These are phyloP conservation scores for Agrochola lota DNA, from an alignment of 2,888 invertebrate species.

Conservation along the genomic window DNA sequence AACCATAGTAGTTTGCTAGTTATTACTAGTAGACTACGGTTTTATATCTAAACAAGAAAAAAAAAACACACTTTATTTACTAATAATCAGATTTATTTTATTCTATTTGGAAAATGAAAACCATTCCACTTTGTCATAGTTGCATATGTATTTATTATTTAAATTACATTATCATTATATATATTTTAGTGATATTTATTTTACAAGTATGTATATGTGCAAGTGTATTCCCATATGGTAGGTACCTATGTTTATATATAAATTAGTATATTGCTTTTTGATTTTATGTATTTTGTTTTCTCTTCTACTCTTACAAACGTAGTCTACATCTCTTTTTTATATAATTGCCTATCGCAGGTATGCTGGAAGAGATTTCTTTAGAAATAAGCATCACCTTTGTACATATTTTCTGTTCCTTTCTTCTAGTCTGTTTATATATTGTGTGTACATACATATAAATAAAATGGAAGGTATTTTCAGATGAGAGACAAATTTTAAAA, in stretches of 20 bases:
- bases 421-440: too few relatives aligned
- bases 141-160: background rate
- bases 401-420: background rate
- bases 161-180: background rate
- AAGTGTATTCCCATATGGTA: background rate
- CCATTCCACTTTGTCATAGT: background rate
- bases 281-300: background rate
- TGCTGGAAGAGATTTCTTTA: background rate
- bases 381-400: background rate
- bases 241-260: background rate
- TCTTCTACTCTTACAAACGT: background rate
- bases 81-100: background rate
- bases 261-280: background rate
- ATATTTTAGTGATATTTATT: too few relatives aligned
- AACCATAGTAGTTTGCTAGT: constrained; percentile 20
- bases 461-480: background rate
- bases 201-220: background rate
- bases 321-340: background rate
- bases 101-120: background rate
- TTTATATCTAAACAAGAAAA: background rate
- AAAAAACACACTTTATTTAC: background rate
- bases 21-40: constrained; percentile 36
- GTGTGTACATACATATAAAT: too few relatives aligned
- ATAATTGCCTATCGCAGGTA: background rate
- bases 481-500: background rate